phyloP scores from a whole-genome alignment of 2,888 invertebrate species.

The Sminthurides aquaticus region DNA sequence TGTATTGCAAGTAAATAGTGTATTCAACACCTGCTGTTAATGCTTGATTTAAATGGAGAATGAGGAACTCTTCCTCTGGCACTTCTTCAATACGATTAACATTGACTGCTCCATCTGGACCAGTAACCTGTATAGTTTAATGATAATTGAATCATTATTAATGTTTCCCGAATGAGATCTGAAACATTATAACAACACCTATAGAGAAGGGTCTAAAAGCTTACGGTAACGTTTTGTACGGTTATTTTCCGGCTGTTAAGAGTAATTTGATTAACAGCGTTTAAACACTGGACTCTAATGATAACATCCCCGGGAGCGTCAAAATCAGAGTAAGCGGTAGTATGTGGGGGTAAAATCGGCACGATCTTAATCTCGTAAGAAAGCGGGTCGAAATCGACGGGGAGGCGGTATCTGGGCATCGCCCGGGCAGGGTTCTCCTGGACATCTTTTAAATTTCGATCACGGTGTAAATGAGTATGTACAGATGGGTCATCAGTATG shows the following conservation, averaged over 20 bases:
- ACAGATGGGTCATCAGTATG: not conserved
- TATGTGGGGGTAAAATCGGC: conserved; percentile 2
- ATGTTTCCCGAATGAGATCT: too few species aligned
- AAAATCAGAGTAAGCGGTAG: not conserved
- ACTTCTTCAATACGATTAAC: too few species aligned
- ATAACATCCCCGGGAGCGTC: conserved; percentile 19
- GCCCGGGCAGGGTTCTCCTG: not conserved
- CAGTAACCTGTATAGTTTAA: too few species aligned
- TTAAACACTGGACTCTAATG: conserved; percentile 14
- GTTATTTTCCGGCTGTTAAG: not conserved
- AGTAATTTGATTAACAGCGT: not conserved
- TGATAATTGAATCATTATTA: too few species aligned
- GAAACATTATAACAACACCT: too few species aligned
- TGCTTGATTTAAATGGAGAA: too few species aligned
- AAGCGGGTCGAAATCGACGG: not conserved
- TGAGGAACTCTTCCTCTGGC: too few species aligned
- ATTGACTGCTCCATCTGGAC: too few species aligned
- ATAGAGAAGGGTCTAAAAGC: too few species aligned
- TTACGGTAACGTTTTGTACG: not conserved
- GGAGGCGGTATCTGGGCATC: not conserved
- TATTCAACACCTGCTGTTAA: too few species aligned
- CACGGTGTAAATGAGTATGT: not conserved
- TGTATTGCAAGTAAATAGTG: not conserved
- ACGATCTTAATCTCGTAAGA: conserved; percentile 5
- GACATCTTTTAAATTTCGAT: not conserved